Evolutionary conservation across 2,888 invertebrate genomes (phyloP).

Genomic region (Halictus quadricinctus): DNA sequence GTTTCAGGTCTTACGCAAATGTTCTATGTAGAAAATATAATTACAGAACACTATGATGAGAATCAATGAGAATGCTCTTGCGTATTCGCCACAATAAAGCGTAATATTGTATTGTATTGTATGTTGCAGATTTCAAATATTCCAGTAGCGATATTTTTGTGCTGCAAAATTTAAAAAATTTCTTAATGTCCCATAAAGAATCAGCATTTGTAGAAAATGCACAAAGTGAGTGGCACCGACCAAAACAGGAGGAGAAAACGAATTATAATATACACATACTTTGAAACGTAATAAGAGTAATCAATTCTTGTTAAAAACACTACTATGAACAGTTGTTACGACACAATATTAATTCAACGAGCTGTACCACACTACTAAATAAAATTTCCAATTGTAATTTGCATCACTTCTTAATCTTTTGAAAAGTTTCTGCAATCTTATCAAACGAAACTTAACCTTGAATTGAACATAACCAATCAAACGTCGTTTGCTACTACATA

Average conservation of each 20-base stretch:
- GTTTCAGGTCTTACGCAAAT: neutral
- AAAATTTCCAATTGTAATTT: neutral
- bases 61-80: neutral
- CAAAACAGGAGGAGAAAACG: neutral
- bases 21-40: neutral
- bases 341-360: neutral
- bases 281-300: neutral
- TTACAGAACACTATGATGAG: neutral
- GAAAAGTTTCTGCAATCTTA: neutral
- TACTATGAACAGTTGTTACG: neutral
- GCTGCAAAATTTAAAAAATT: neutral
- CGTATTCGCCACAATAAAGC: neutral
- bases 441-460: conserved; percentile 29
- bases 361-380: neutral
- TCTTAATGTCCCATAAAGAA: neutral
- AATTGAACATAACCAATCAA: neutral
- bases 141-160: neutral
- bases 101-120: neutral
- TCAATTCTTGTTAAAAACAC: neutral
- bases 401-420: neutral
- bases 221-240: neutral
- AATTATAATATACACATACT: neutral
- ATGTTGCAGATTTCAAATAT: neutral
- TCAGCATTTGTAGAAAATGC: neutral
- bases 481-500: neutral